phyloP scores from a whole-genome alignment of 2,888 invertebrate species.

The Parthenolecanium corni region DNA sequence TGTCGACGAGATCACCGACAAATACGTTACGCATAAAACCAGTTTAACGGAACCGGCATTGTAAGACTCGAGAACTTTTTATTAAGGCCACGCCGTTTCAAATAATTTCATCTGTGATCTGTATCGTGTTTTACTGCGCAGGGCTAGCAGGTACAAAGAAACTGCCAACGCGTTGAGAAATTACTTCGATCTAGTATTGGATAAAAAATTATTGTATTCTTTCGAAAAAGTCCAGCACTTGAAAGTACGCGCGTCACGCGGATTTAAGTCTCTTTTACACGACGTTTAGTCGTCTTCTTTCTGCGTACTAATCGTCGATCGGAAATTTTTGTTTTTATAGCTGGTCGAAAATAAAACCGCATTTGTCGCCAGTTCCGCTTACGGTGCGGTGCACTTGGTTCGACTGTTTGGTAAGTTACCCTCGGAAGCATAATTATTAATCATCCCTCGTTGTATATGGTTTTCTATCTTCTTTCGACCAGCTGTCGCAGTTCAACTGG shows the following conservation, averaged over 20 bases:
- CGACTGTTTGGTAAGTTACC: conserved; percentile 12
- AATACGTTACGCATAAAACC: conserved; percentile 14
- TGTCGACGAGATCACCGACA: conserved; percentile 10
- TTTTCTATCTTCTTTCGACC: too few relatives aligned
- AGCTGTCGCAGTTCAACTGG: too few relatives aligned
- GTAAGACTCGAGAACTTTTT: conserved; percentile 1
- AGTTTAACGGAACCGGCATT: conserved; percentile 1
- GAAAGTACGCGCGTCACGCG: too few relatives aligned
- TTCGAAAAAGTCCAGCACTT: conserved; percentile 5
- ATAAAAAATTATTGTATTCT: conserved; percentile 9
- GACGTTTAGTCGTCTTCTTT: too few relatives aligned
- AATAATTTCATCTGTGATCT: background rate
- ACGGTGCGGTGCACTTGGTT: conserved; percentile 9
- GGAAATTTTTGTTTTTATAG: background rate
- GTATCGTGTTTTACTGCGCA: background rate
- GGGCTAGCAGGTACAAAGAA: conserved; percentile 16
- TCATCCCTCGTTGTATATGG: too few relatives aligned
- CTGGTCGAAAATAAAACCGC: conserved; percentile 2
- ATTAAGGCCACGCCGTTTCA: background rate
- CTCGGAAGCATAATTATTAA: too few relatives aligned
- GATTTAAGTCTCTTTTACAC: too few relatives aligned
- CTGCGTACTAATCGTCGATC: too few relatives aligned
- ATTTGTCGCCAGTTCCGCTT: conserved; percentile 12
- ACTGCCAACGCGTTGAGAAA: conserved; percentile 7
- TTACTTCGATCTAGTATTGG: conserved; percentile 4